Base-by-base conservation (phyloP, 2,113 vertebrate species). In the Artemisiospiza belli region DNA sequence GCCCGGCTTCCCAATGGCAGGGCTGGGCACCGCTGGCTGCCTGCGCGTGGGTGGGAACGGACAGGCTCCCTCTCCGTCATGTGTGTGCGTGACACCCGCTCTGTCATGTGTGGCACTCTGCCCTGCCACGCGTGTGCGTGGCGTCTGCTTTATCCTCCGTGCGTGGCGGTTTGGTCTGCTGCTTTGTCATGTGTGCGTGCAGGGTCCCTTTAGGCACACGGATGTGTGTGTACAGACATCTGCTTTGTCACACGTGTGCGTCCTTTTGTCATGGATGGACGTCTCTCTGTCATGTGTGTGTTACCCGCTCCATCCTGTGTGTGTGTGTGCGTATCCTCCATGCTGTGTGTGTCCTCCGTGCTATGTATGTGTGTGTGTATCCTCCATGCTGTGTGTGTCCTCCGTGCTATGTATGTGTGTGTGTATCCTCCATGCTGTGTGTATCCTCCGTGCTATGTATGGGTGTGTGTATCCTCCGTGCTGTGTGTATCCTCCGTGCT, bases 1-100 rank as follows among this genome's bases (percentile, higher is more conserved):
- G 7, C 13, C 35, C 7, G 0, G 24, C 92, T 37, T 47, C 55
- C 46, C 58, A 0, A 2, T 1, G 91, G 37, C 81, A 22, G 21
- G 3, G 55, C 57, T 1, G 8, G 5, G 5, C 15, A 5, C 2
- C 4, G 2, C 14, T 17, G 51, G 9, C 13, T 23, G 51, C 9
- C 12, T n/a, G 55, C 9, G 28, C 7, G 17, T 2, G 52, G 28
- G 8, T 14, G 43, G 16, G 11, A 5, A 12, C 1, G 30, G 4
- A 15, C 4, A 2, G 46, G 30, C 35, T 78, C 37, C 47, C 27
- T 25, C 59, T 66, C 67, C 30, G 49, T 39, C 74, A 39, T 18
- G 3, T 1, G 2, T 20, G 31, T 21, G 22, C 14, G 70, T 55
- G 51, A 4, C 28, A 8, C 49, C 28, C 6, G 41, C 72, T 28